Percentiles rank a stretch among this genome's conserved stretches.
These are phyloP conservation scores for Phacellophora camtschatica DNA, from an alignment of 30 jellyfish, hydroid and myxozoan genomes.

Conservation along the genomic window DNA sequence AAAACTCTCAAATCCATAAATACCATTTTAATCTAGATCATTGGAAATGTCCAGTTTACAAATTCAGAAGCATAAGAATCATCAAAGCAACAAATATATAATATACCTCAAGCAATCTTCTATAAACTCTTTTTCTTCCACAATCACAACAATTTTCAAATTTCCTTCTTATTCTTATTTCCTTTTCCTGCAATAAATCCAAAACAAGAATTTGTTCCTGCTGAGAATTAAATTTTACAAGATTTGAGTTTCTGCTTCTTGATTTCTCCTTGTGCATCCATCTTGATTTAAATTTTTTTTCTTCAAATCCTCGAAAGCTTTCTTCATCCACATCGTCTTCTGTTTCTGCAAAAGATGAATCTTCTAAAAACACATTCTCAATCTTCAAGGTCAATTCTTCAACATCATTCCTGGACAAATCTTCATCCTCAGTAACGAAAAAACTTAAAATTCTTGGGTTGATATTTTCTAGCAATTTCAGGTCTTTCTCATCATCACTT, in stretches of 20 bases:
- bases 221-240: conserved; percentile 10
- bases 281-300: background rate
- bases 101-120: conserved; percentile 65
- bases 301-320: too few species aligned
- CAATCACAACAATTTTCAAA: conserved; percentile 39
- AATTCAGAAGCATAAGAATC: background rate
- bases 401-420: conserved; percentile 55
- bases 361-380: conserved; percentile 39
- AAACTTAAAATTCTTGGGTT: conserved; percentile 57
- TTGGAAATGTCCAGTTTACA: background rate
- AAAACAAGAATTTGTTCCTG: conserved; percentile 63
- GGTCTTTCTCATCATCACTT: background rate
- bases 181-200: conserved; percentile 48
- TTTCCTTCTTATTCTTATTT: conserved; percentile 6
- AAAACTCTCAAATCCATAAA: too few species aligned
- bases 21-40: too few species aligned
- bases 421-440: conserved; percentile 76
- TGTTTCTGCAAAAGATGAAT: background rate
- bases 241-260: background rate
- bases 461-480: conserved; percentile 13
- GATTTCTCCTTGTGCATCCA: background rate
- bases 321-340: background rate
- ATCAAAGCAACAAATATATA: too few species aligned
- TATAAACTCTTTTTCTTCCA: conserved; percentile 44
- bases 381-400: conserved; percentile 64